Percentiles rank a stretch among this genome's conserved stretches.
phyloP scores from a whole-genome alignment of 2,888 invertebrate species.

The Lithophane socia region DNA sequence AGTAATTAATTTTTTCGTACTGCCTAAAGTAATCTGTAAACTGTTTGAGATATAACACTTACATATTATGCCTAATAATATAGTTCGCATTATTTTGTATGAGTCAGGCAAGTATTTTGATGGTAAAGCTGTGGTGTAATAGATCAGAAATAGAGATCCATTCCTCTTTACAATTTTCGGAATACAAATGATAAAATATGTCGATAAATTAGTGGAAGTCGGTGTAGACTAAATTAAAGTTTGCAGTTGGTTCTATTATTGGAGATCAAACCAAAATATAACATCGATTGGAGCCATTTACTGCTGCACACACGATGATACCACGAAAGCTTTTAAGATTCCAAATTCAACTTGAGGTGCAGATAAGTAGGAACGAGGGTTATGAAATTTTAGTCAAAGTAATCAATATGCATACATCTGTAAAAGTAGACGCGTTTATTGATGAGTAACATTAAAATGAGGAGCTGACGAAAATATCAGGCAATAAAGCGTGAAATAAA shows the following conservation, averaged over 20 bases:
- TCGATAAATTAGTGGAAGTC: constrained; percentile 1
- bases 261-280: constrained; percentile 4
- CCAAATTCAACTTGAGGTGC: neutral
- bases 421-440: neutral
- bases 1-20: constrained; percentile 34
- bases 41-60: constrained; percentile 49
- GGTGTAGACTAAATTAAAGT: neutral
- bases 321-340: constrained; percentile 15
- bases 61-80: constrained; percentile 12
- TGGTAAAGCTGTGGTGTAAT: constrained; percentile 12
- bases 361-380: neutral
- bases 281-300: constrained; percentile 5
- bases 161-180: constrained; percentile 6
- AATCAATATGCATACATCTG: neutral
- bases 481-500: constrained; percentile 1
- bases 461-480: neutral
- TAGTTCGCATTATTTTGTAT: constrained; percentile 40
- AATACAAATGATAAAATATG: neutral
- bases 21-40: constrained; percentile 33
- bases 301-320: constrained; percentile 7
- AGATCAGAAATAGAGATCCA: constrained; percentile 17
- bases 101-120: constrained; percentile 50
- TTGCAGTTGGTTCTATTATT: constrained; percentile 21
- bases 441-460: constrained; percentile 18
- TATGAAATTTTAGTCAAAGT: constrained; percentile 10